Percentiles rank a stretch among this genome's conserved stretches.
Conservation (phyloP, 2,888 invertebrate genomes). For the Dasysyrphus albostriatus region DNA sequence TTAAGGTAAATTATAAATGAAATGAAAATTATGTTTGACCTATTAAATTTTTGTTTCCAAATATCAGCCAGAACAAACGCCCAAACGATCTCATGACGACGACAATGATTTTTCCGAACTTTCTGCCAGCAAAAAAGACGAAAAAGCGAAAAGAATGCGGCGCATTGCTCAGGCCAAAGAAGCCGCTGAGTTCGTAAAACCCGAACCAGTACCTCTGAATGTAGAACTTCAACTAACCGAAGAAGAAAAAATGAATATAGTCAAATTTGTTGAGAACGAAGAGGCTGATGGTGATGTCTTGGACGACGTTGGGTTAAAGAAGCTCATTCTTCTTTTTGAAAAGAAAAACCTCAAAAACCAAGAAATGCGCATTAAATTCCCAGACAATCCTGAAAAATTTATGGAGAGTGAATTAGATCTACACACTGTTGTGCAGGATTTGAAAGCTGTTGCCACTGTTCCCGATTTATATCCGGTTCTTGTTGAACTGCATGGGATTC, state of each 20-base stretch:
- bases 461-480: conserved; percentile 97
- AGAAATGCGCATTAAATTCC: conserved; percentile 99
- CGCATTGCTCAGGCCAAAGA: conserved; percentile 86
- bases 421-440: conserved; percentile 93
- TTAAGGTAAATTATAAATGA: conserved; percentile 83
- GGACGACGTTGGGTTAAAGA: conserved; percentile 94
- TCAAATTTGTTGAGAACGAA: conserved; percentile 93
- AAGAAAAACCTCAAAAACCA: conserved; percentile 97
- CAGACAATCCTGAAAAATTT: conserved; percentile 98
- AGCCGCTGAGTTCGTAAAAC: conserved; percentile 83
- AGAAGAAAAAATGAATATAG: conserved; percentile 91
- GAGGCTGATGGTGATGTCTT: conserved; percentile 92
- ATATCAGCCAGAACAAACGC: conserved; percentile 91
- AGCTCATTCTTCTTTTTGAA: conserved; percentile 95
- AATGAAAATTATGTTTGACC: not conserved
- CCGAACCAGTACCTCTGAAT: conserved; percentile 83
- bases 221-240: conserved; percentile 87
- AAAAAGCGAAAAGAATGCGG: conserved; percentile 87
- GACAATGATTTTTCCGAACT: conserved; percentile 88
- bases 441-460: conserved; percentile 97
- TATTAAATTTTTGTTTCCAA: conserved; percentile 68
- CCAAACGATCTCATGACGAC: conserved; percentile 86
- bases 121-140: conserved; percentile 84
- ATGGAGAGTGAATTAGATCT: conserved; percentile 98
- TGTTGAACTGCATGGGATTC: conserved; percentile 94